Percentiles rank a stretch among this genome's conserved stretches.
Evolutionary conservation across 2,888 invertebrate species (phyloP).

Genomic region (Parasteatoda lunata): DNA sequence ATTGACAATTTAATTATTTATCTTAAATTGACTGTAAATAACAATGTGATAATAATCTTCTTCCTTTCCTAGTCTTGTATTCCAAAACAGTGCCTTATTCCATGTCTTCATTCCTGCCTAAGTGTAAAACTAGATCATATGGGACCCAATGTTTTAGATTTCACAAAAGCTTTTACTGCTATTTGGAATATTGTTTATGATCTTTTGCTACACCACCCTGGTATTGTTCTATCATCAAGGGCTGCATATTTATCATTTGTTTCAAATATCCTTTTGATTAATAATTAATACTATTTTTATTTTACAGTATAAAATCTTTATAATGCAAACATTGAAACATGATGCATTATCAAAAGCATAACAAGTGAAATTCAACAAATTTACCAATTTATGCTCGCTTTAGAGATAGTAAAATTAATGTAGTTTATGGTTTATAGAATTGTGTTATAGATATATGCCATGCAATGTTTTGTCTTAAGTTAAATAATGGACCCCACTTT

Average conservation of each 20-base stretch:
- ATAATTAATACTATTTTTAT: no score
- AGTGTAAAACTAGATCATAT: slow-evolving; percentile 2
- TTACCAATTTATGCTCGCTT: no score
- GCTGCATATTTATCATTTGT: slow-evolving; percentile 20
- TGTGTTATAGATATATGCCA: no score
- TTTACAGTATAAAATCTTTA: no score
- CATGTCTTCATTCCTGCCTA: slow-evolving; percentile 29
- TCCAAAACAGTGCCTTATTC: slow-evolving; percentile 8
- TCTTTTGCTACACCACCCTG: slow-evolving; percentile 22
- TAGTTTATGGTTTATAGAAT: no score
- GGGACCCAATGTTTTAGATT: not conserved
- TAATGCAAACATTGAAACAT: no score
- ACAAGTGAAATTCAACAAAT: no score
- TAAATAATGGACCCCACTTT: no score
- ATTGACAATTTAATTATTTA: no score
- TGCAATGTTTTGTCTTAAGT: no score
- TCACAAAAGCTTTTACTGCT: slow-evolving; percentile 20
- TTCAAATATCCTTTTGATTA: slow-evolving; percentile 52
- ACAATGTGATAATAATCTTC: not conserved
- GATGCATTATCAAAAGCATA: no score
- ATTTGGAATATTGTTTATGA: slow-evolving; percentile 35
- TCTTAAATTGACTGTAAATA: not conserved
- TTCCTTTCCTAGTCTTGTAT: slow-evolving; percentile 27
- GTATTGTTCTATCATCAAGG: slow-evolving; percentile 4
- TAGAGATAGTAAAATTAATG: no score